phyloP scores from a whole-genome alignment of 64 coral and sea anemone species.

The Cladopsammia gracilis region DNA sequence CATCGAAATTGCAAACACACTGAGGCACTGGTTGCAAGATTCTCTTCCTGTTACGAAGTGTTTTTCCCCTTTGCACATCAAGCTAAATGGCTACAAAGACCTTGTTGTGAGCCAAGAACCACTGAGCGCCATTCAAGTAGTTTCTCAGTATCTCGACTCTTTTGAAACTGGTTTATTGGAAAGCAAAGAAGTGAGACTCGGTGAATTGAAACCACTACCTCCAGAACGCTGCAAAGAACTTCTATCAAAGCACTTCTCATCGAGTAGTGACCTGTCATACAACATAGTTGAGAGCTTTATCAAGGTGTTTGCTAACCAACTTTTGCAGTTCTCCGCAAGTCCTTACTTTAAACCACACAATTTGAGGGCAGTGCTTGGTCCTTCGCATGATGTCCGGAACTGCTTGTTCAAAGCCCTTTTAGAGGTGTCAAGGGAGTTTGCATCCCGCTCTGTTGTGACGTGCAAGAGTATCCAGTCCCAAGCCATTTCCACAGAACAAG shows the following conservation, averaged over 20 bases:
- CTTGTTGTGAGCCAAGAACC: conserved; percentile 63
- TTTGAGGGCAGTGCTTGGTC: conserved; percentile 61
- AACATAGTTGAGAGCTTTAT: conserved; percentile 79
- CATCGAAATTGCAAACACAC: conserved; percentile 85
- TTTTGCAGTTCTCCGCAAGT: conserved; percentile 86
- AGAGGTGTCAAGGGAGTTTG: conserved; percentile 87
- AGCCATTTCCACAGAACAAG: conserved; percentile 53
- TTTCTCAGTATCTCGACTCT: conserved; percentile 83
- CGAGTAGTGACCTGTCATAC: conserved; percentile 68
- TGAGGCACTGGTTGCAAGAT: conserved; percentile 63
- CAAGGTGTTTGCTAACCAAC: conserved; percentile 80
- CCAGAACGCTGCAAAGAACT: conserved; percentile 33
- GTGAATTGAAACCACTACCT: conserved; percentile 46
- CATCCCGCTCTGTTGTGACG: conserved; percentile 71
- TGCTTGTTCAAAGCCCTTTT: conserved; percentile 77
- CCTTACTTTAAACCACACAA: conserved; percentile 81
- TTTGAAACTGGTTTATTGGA: conserved; percentile 73
- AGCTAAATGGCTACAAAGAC: conserved; percentile 60
- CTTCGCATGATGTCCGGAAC: conserved; percentile 68
- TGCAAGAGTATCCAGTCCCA: conserved; percentile 62
- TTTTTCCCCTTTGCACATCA: conserved; percentile 57
- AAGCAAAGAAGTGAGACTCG: conserved; percentile 46
- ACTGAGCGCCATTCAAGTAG: conserved; percentile 75
- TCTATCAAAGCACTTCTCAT: conserved; percentile 64
- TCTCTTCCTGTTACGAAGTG: conserved; percentile 81